Evolutionary conservation across 2,797 vertebrate species (phyloP).

Genomic region (Oophaga sylvatica): DNA sequence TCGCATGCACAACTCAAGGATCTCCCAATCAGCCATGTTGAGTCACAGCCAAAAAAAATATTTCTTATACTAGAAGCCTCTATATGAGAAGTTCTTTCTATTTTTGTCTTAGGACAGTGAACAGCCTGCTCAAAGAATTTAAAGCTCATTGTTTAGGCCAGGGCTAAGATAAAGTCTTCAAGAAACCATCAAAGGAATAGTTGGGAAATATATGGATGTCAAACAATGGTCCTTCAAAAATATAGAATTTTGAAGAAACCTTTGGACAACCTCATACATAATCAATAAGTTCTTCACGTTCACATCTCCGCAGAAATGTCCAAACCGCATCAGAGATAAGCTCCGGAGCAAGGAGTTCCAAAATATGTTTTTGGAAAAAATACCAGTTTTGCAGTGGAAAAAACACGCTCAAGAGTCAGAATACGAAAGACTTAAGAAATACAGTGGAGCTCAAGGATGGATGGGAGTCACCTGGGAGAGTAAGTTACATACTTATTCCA

Average conservation of each 20-base stretch:
- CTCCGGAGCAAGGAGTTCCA: conserved; percentile 52
- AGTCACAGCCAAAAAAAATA: too few relatives aligned
- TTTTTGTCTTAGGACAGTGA: too few relatives aligned
- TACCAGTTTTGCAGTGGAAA: conserved; percentile 80
- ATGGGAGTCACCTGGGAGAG: conserved; percentile 67
- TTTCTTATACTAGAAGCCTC: too few relatives aligned
- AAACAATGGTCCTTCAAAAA: neutral
- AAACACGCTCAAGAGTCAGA: conserved; percentile 66
- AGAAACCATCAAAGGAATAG: too few relatives aligned
- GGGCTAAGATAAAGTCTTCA: too few relatives aligned
- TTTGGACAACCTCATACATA: neutral
- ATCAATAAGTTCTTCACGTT: neutral
- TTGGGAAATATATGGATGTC: neutral
- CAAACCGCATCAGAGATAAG: conserved; percentile 60
- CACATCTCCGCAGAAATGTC: conserved; percentile 70
- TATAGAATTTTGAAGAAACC: neutral
- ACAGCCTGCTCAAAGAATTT: too few relatives aligned
- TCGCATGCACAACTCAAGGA: too few relatives aligned
- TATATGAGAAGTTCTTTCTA: too few relatives aligned
- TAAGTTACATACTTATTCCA: conserved; percentile 46
- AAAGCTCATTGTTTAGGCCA: too few relatives aligned
- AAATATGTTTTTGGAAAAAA: conserved; percentile 62
- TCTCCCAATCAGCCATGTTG: too few relatives aligned
- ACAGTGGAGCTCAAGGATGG: conserved; percentile 77
- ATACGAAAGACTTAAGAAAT: conserved; percentile 71